Evolutionary conservation across 2,113 vertebrate genomes (phyloP).

Genomic region (Poeciliopsis prolifica): DNA sequence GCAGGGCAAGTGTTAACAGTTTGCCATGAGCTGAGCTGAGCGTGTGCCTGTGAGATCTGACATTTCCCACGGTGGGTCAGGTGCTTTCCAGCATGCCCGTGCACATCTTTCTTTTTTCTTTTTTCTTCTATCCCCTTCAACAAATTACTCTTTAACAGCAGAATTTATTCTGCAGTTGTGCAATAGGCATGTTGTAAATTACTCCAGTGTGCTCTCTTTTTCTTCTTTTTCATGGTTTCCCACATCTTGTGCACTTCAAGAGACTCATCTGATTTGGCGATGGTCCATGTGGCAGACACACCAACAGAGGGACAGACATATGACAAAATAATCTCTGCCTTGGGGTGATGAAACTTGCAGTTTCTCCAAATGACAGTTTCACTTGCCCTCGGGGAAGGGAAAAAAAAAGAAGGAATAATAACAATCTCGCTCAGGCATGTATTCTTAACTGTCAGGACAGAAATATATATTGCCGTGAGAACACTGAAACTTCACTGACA

Average conservation of each 20-base stretch:
- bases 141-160: slow-evolving; percentile 24
- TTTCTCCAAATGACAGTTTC: slow-evolving; percentile 69
- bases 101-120: slow-evolving; percentile 37
- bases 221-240: slow-evolving; percentile 53
- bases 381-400: slow-evolving; percentile 50
- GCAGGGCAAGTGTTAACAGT: slow-evolving; percentile 45
- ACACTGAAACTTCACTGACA: background rate
- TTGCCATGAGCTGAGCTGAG: slow-evolving; percentile 22
- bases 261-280: slow-evolving; percentile 64
- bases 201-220: slow-evolving; percentile 34
- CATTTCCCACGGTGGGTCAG: slow-evolving; percentile 69
- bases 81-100: slow-evolving; percentile 54
- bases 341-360: slow-evolving; percentile 73
- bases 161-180: slow-evolving; percentile 33
- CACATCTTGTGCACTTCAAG: slow-evolving; percentile 66
- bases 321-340: slow-evolving; percentile 76
- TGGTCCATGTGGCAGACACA: slow-evolving; percentile 60
- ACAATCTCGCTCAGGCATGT: slow-evolving; percentile 30
- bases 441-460: slow-evolving; percentile 1
- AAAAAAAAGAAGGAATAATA: slow-evolving; percentile 14
- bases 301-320: slow-evolving; percentile 60
- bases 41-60: slow-evolving; percentile 53
- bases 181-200: slow-evolving; percentile 46
- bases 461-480: slow-evolving; percentile 10
- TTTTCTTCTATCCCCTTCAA: slow-evolving; percentile 8